These are phyloP conservation scores for Tyrannus savana DNA, from an alignment of 2,113 vertebrate species.

Conservation along the genomic window DNA sequence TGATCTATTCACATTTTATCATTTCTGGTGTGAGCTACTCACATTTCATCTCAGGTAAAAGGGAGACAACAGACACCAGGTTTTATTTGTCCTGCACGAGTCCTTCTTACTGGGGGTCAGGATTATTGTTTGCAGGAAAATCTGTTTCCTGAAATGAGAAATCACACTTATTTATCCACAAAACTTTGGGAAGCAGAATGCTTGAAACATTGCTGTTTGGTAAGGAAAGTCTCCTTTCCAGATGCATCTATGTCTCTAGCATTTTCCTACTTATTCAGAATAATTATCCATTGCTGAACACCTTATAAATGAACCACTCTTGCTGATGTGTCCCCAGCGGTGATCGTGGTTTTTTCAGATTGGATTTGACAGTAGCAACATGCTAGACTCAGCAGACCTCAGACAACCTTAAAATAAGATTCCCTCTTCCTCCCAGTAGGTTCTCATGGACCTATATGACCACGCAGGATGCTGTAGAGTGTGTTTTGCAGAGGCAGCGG, in stretches of 20 bases:
- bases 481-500: not conserved
- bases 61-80: no score
- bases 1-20: not conserved
- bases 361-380: not conserved
- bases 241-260: not conserved
- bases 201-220: not conserved
- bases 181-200: accelerated
- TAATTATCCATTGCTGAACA: not conserved
- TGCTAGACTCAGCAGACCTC: not conserved
- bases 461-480: not conserved
- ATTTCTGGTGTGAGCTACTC: not conserved
- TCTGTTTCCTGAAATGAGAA: not conserved
- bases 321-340: not conserved
- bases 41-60: not conserved
- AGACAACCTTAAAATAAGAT: not conserved
- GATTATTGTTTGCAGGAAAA: not conserved
- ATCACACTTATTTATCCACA: not conserved
- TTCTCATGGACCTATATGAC: not conserved
- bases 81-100: not conserved
- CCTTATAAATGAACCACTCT: not conserved
- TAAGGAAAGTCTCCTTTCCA: not conserved
- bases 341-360: not conserved
- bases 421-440: accelerated
- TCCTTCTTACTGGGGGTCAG: not conserved
- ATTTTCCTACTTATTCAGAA: not conserved